Evolutionary conservation across 2,888 invertebrate genomes (phyloP), one percentile per base, ranked within the genome.

Genomic region (Quadriops clusia): DNA sequence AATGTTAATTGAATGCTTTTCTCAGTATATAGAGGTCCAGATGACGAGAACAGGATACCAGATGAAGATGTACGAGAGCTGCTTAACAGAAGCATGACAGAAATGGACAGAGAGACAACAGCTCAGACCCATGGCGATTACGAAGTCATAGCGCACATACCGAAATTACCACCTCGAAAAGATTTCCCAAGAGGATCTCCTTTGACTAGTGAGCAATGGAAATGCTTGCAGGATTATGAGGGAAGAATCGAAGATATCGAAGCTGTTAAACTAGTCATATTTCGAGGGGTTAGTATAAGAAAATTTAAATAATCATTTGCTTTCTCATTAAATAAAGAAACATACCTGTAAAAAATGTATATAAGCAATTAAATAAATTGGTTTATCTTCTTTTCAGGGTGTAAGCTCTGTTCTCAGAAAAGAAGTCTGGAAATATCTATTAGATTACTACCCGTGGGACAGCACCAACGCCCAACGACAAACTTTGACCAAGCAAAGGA

Each of bases 371-470:
- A n/a, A n/a, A n/a, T n/a, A n/a, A n/a, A n/a, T n/a, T n/a, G n/a
- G n/a, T n/a, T n/a, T n/a, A n/a, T n/a, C n/a, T 26, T 26, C 8
- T 17, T 40, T 49, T 2, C 55, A 86, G 86, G 93, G 93, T 28
- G 72, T 93, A 12, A 74, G 75, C 7, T 75, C 76, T 32, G 67
- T 72, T 3, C 66, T 93, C 38, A 67, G 93, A 9, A 67, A 70
- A 9, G 83, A 85, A 46, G 86, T 91, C 0, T 98, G 97, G 97
- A 95, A 94, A 56, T 95, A 83, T 58, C 68, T 98, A 3, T 67
- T 98, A 0, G 83, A 84, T 44, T 93, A 86, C 54, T 80, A 81
- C 51, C 77, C 79, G 0, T 94, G 91, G 90, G 67, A 77, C 36
- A 80, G 82, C 44, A 83, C 84, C 0, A 68, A 72, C 28, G 56